These are phyloP conservation scores for Oryzias javanicus DNA, from an alignment of 2,113 vertebrate genomes.

Conservation along the genomic window DNA sequence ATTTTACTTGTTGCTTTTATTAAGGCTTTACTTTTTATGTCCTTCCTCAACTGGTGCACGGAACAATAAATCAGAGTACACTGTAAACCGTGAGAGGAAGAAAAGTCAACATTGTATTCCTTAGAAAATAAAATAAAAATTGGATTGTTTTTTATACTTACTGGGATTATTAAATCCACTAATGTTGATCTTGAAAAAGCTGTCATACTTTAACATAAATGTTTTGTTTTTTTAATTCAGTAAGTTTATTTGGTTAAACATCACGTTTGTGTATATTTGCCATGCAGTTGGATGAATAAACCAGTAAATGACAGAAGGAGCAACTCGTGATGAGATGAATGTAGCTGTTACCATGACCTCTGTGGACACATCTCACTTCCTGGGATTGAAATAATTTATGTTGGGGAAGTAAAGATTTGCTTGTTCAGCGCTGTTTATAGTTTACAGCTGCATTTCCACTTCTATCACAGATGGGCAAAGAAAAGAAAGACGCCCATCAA, in stretches of 20 bases:
- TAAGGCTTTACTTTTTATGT: not conserved
- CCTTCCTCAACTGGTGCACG: not conserved
- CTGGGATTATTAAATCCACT: not conserved
- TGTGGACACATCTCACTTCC: constrained; percentile 34
- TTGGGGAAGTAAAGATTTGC: constrained; percentile 56
- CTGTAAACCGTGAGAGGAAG: not conserved
- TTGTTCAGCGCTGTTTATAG: constrained; percentile 75
- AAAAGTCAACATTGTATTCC: not conserved
- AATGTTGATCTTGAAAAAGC: constrained; percentile 41
- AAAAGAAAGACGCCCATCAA: constrained; percentile 85
- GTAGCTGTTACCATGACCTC: constrained; percentile 33
- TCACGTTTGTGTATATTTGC: constrained; percentile 57
- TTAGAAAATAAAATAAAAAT: not conserved
- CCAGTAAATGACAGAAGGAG: constrained; percentile 38
- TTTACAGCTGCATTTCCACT: constrained; percentile 84
- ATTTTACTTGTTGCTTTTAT: not conserved
- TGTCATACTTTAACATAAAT: constrained; percentile 37
- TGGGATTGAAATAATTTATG: constrained; percentile 22
- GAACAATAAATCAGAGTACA: not conserved
- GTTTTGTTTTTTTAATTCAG: constrained; percentile 61
- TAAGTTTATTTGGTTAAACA: constrained; percentile 67
- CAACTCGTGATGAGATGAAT: constrained; percentile 2
- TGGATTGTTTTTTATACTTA: not conserved
- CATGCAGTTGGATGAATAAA: constrained; percentile 42
- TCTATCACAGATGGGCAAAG: constrained; percentile 86